Conservation (phyloP, 1,140 invertebrate species). For the Calosoma granatense region DNA sequence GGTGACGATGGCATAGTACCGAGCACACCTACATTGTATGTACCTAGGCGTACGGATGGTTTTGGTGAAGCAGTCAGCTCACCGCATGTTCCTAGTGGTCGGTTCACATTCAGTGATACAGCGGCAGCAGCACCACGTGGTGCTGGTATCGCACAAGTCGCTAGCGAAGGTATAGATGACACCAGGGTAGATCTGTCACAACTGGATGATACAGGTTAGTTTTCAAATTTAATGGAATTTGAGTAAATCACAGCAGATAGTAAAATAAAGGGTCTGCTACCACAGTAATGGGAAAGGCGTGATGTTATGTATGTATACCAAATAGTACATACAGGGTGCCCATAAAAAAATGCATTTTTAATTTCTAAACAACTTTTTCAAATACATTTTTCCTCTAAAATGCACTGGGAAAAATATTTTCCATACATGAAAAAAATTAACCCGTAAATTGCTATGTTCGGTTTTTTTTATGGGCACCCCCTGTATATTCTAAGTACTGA, state of each 20-base stretch:
- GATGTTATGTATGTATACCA: too few species aligned
- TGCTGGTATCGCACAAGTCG: constrained; percentile 34
- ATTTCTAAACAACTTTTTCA: background rate
- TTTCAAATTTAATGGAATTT: too few species aligned
- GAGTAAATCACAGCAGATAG: too few species aligned
- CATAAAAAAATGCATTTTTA: background rate
- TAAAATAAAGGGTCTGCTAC: too few species aligned
- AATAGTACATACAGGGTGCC: too few species aligned
- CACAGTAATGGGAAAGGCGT: too few species aligned
- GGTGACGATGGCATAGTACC: constrained; percentile 82
- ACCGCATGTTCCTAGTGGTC: constrained; percentile 58
- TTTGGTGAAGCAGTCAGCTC: constrained; percentile 90
- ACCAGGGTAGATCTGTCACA: constrained; percentile 63
- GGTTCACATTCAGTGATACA: constrained; percentile 64
- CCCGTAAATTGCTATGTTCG: too few species aligned
- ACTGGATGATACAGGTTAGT: constrained; percentile 46
- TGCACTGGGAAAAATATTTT: too few species aligned
- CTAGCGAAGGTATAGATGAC: constrained; percentile 62
- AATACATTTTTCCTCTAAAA: background rate
- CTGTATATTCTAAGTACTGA: too few species aligned
- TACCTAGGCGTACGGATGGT: constrained; percentile 72
- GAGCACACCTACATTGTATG: constrained; percentile 77
- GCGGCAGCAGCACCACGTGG: constrained; percentile 29
- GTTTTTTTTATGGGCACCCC: background rate
- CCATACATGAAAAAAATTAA: too few species aligned